Percentiles rank a stretch among this genome's conserved stretches.
phyloP scores from a whole-genome alignment of 2,113 vertebrate species.

The Hydropotes inermis region DNA sequence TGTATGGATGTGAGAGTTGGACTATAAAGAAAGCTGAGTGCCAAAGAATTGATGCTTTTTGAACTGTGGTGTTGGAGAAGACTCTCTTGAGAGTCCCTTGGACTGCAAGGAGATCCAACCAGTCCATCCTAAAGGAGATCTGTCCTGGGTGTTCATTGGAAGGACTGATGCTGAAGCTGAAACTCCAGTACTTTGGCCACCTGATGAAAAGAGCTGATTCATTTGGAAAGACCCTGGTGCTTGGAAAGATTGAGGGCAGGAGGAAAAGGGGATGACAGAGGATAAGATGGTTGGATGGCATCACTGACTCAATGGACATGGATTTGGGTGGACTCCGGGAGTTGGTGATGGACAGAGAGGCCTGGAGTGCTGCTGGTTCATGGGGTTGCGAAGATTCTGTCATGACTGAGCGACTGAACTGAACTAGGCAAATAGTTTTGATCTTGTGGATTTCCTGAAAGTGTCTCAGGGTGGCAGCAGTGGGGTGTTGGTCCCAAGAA shows the following conservation, averaged over 20 bases:
- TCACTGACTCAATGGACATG: not conserved
- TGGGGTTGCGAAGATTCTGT: accelerated
- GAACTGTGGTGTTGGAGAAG: not conserved
- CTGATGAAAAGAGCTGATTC: not conserved
- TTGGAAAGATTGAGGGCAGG: not conserved
- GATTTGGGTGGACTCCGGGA: not conserved
- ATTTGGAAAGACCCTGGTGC: not conserved
- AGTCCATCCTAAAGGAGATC: not conserved
- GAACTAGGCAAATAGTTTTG: not conserved
- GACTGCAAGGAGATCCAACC: not conserved
- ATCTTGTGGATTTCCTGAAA: not conserved
- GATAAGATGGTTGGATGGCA: not conserved
- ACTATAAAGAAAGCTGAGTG: not conserved
- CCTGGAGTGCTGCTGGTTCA: accelerated
- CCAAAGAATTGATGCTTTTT: not conserved
- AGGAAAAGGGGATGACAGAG: not conserved
- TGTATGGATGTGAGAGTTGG: not conserved
- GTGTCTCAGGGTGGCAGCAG: not conserved
- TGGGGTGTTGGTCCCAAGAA: not conserved
- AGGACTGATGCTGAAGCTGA: not conserved
- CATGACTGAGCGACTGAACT: not conserved
- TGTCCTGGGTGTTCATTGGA: not conserved
- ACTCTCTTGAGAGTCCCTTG: not conserved
- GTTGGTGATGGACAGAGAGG: not conserved
- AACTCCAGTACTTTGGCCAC: not conserved